phyloP scores from a whole-genome alignment of 2,113 vertebrate genomes.

The Rhinopithecus roxellana region DNA sequence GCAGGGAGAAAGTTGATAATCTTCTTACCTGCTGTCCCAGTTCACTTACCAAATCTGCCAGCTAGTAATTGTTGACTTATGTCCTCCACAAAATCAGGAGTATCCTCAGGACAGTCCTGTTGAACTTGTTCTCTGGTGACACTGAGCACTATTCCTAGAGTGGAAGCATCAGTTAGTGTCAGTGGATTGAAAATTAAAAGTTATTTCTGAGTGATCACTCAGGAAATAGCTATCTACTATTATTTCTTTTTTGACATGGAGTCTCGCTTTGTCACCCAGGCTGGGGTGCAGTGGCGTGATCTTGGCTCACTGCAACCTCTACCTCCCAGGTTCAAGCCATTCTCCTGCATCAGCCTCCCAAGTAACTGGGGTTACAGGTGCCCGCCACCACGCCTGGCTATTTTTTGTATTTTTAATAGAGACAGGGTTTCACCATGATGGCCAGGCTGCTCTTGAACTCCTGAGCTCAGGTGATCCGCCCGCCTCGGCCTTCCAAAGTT shows the following conservation, averaged over 20 bases:
- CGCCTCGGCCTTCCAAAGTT: too few relatives aligned
- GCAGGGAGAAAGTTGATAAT: rapidly evolving
- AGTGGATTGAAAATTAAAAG: background rate
- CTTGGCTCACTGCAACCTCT: too few relatives aligned
- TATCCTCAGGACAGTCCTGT: background rate
- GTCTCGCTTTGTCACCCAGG: too few relatives aligned
- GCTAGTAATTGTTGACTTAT: background rate
- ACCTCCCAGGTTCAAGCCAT: too few relatives aligned
- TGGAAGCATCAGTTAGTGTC: background rate
- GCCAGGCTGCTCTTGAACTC: too few relatives aligned
- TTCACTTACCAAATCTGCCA: background rate
- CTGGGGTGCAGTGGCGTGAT: too few relatives aligned
- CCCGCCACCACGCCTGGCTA: rapidly evolving
- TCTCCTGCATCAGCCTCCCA: too few relatives aligned
- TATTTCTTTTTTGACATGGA: background rate
- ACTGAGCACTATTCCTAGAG: background rate
- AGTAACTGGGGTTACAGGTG: too few relatives aligned
- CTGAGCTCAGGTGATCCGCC: too few relatives aligned
- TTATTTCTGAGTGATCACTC: background rate
- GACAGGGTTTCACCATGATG: too few relatives aligned
- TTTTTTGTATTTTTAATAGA: too few relatives aligned
- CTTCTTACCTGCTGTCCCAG: background rate
- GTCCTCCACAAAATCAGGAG: rapidly evolving
- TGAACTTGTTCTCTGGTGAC: background rate
- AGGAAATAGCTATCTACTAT: rapidly evolving